These are phyloP conservation scores for Artibeus jamaicensis DNA, from an alignment of 2,797 vertebrate species.

Conservation along the genomic window DNA sequence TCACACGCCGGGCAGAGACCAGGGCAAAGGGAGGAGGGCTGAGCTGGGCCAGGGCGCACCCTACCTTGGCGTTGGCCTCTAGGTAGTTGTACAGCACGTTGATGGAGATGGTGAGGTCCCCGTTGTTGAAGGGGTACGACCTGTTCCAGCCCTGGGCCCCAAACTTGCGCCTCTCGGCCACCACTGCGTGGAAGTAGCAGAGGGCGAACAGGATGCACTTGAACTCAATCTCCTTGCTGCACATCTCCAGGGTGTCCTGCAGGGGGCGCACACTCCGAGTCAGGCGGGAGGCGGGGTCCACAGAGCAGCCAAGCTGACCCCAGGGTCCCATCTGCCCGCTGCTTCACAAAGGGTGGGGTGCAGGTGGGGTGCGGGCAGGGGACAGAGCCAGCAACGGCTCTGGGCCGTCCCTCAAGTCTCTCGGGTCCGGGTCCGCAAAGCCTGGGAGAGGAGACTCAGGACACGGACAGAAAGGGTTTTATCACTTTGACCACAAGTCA, in stretches of 20 bases:
- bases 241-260: conserved; percentile 85
- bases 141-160: conserved; percentile 85
- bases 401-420: not conserved
- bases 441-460: not conserved
- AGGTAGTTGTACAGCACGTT: conserved; percentile 84
- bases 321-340: not conserved
- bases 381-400: not conserved
- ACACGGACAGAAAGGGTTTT: not conserved
- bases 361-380: rapidly evolving
- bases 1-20: rapidly evolving
- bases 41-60: rapidly evolving
- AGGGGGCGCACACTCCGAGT: rapidly evolving
- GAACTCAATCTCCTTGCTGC: conserved; percentile 83
- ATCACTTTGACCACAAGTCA: not conserved
- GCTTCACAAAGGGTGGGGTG: not conserved
- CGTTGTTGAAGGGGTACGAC: conserved; percentile 83
- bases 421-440: rapidly evolving
- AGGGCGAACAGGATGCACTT: conserved; percentile 82
- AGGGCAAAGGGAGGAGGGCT: not conserved
- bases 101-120: conserved; percentile 83
- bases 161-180: conserved; percentile 84
- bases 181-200: conserved; percentile 84
- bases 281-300: rapidly evolving
- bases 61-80: conserved; percentile 83
- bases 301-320: rapidly evolving